A percentile compares a stretch with the other conserved stretches of the same genome.
phyloP scores from a whole-genome alignment of 2,113 vertebrate species.

The Aythya baeri region DNA sequence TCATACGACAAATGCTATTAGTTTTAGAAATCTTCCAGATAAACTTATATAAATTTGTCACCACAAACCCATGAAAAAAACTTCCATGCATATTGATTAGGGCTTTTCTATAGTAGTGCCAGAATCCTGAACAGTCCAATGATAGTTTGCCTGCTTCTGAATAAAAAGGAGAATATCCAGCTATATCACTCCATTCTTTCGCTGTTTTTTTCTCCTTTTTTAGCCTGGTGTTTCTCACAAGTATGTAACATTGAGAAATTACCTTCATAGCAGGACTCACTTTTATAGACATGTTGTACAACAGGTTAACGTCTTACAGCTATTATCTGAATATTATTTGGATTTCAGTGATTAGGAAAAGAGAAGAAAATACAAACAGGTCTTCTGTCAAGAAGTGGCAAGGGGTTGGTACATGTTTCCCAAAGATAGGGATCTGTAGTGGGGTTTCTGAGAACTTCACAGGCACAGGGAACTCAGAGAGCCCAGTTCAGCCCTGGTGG shows the following conservation, averaged over 20 bases:
- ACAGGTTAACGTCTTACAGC: constrained; percentile 35
- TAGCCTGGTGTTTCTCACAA: neutral
- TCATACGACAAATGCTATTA: constrained; percentile 60
- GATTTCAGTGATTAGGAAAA: neutral
- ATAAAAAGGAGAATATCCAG: constrained; percentile 10
- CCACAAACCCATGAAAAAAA: constrained; percentile 52
- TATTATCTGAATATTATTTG: neutral
- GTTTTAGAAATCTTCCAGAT: constrained; percentile 67
- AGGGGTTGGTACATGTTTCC: neutral
- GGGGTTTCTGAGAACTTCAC: neutral
- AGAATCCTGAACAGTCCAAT: constrained; percentile 18
- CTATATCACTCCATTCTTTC: neutral
- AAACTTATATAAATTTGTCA: constrained; percentile 72
- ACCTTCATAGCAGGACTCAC: neutral
- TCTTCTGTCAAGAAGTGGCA: neutral
- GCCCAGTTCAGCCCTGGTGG: neutral
- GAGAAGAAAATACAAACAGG: neutral
- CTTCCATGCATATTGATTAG: constrained; percentile 36
- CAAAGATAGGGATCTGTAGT: neutral
- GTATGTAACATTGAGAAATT: neutral
- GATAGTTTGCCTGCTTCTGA: constrained; percentile 13
- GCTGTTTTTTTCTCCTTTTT: neutral
- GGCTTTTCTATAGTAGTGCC: constrained; percentile 21
- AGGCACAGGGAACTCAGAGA: neutral
- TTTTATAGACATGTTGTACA: neutral